Conservation (phyloP, 2,797 vertebrate species). For the Lithobates sylvaticus region DNA sequence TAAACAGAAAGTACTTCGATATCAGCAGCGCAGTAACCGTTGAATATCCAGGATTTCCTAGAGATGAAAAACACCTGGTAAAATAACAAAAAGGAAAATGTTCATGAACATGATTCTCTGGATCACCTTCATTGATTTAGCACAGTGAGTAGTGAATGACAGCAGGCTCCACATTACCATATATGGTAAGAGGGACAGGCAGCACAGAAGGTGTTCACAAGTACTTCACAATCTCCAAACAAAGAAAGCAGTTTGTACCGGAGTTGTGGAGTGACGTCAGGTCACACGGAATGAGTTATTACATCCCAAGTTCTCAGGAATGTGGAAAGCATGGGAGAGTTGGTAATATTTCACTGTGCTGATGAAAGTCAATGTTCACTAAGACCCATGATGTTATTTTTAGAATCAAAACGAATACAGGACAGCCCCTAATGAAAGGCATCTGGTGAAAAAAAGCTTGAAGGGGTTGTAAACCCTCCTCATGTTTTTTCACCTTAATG, state of each 20-base stretch:
- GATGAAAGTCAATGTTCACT: not conserved
- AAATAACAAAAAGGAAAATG: not conserved
- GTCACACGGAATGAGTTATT: conserved; percentile 15
- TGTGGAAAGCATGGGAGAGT: conserved; percentile 30
- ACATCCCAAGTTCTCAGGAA: conserved; percentile 15
- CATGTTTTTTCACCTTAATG: too few relatives aligned
- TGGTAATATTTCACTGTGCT: not conserved
- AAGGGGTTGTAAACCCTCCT: too few relatives aligned
- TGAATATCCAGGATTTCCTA: not conserved
- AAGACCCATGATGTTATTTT: conserved; percentile 7
- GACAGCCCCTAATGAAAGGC: conserved; percentile 24
- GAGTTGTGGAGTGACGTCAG: conserved; percentile 5
- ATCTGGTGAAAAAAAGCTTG: not conserved
- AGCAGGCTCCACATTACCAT: not conserved
- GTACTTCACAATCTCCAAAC: not conserved
- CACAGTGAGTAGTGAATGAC: not conserved
- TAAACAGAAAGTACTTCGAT: not conserved
- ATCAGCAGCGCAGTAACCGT: not conserved
- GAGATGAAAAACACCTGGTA: not conserved
- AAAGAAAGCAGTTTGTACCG: not conserved
- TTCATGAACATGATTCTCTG: not conserved
- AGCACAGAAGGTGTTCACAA: not conserved
- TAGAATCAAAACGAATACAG: not conserved
- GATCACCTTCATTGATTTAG: not conserved
- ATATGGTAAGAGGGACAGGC: not conserved